phyloP scores from a whole-genome alignment of 2,888 invertebrate genomes.

The Brachyopa scutellaris region DNA sequence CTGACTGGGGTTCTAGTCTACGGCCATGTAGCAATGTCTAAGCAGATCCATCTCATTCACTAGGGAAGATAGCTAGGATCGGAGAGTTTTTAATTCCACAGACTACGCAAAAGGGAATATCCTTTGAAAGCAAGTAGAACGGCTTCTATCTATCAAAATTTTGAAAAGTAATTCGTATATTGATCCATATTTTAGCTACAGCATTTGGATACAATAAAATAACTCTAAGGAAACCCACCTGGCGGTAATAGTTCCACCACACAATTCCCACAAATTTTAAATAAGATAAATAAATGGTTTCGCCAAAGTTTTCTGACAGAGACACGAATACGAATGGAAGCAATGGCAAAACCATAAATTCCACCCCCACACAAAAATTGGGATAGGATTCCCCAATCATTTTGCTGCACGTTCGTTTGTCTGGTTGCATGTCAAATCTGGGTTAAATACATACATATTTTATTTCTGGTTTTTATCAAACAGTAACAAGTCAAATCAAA shows the following conservation, averaged over 20 bases:
- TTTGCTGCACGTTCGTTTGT: neutral
- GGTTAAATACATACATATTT: slow-evolving; percentile 46
- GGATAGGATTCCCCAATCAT: slow-evolving; percentile 4
- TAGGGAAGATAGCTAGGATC: no score
- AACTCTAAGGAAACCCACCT: neutral
- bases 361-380: slow-evolving; percentile 24
- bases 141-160: no score
- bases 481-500: slow-evolving; percentile 38
- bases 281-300: slow-evolving; percentile 46
- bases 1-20: no score
- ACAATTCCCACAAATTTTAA: slow-evolving; percentile 26
- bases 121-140: no score
- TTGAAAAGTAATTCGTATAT: no score
- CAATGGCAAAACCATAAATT: slow-evolving; percentile 62
- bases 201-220: neutral
- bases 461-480: neutral
- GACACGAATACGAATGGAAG: slow-evolving; percentile 51
- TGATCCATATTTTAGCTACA: no score
- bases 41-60: no score
- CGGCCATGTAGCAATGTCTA: no score
- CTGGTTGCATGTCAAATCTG: slow-evolving; percentile 64
- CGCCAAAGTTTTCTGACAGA: slow-evolving; percentile 63
- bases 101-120: no score
- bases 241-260: slow-evolving; percentile 16
- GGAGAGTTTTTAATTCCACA: no score